These are phyloP conservation scores for Lypha dubia DNA, from an alignment of 2,888 invertebrate genomes.

Conservation along the genomic window DNA sequence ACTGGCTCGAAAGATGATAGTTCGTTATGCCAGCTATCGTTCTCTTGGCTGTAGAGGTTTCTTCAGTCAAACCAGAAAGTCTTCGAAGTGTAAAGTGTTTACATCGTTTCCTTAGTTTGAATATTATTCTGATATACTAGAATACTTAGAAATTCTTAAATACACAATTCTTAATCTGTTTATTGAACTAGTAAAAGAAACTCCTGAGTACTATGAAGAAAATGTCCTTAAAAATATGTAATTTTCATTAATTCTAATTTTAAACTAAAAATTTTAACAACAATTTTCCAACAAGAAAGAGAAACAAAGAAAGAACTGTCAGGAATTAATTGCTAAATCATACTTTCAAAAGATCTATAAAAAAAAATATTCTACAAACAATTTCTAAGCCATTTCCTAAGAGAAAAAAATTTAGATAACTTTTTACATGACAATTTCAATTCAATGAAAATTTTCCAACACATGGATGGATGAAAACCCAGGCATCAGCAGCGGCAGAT, in stretches of 20 bases:
- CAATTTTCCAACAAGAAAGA: conserved; percentile 2
- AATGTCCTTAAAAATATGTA: conserved; percentile 26
- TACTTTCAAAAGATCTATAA: conserved; percentile 3
- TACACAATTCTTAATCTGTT: not conserved
- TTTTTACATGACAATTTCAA: conserved; percentile 57
- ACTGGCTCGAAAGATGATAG: too few species aligned
- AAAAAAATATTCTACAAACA: conserved; percentile 7
- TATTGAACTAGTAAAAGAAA: not conserved
- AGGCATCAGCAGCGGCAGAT: not conserved
- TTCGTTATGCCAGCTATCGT: too few species aligned
- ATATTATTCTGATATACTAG: too few species aligned
- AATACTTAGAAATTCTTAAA: too few species aligned
- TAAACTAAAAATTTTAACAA: conserved; percentile 36
- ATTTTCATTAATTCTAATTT: too few species aligned
- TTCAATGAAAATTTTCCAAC: conserved; percentile 27
- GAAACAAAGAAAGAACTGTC: conserved; percentile 41
- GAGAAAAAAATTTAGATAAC: conserved; percentile 36
- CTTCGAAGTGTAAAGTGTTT: too few species aligned
- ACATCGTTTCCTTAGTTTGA: too few species aligned
- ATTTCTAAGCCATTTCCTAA: conserved; percentile 26
- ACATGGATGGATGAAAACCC: not conserved
- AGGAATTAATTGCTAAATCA: conserved; percentile 66
- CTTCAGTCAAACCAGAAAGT: too few species aligned
- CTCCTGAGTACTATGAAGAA: not conserved
- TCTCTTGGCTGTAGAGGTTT: too few species aligned